These are phyloP conservation scores for Astatoreochromis straeleni DNA, from an alignment of 2,113 vertebrate species.

Conservation along the genomic window DNA sequence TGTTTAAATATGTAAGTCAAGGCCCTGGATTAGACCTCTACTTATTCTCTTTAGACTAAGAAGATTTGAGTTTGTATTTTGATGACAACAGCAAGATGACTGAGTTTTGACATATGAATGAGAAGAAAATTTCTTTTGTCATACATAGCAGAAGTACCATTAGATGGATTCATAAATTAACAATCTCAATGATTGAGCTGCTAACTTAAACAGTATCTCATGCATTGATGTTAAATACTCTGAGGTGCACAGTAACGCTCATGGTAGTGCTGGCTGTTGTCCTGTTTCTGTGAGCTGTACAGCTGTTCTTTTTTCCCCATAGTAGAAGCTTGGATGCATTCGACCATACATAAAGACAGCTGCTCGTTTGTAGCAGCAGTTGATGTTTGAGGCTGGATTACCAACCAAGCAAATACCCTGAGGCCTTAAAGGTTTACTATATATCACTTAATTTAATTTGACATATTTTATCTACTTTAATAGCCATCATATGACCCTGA, in stretches of 20 bases:
- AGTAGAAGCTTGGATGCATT: neutral
- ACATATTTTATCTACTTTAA: neutral
- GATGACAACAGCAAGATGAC: neutral
- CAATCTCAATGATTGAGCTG: neutral
- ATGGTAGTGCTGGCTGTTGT: neutral
- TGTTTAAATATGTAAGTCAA: neutral
- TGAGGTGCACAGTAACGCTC: neutral
- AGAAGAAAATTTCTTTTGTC: neutral
- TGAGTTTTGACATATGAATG: neutral
- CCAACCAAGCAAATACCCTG: neutral
- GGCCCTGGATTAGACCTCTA: neutral
- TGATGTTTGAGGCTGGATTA: neutral
- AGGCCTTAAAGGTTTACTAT: neutral
- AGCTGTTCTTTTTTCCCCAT: neutral
- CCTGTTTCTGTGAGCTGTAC: neutral
- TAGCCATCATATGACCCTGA: neutral
- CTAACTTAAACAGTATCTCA: neutral
- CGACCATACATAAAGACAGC: neutral
- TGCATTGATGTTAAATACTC: neutral
- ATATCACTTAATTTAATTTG: neutral
- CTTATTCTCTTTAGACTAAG: neutral
- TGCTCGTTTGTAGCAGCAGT: neutral
- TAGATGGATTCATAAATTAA: neutral
- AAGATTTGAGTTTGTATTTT: neutral
- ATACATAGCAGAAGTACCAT: neutral